Base-by-base conservation (phyloP, 2,113 vertebrate species). In the Plecturocebus donacophilus region DNA sequence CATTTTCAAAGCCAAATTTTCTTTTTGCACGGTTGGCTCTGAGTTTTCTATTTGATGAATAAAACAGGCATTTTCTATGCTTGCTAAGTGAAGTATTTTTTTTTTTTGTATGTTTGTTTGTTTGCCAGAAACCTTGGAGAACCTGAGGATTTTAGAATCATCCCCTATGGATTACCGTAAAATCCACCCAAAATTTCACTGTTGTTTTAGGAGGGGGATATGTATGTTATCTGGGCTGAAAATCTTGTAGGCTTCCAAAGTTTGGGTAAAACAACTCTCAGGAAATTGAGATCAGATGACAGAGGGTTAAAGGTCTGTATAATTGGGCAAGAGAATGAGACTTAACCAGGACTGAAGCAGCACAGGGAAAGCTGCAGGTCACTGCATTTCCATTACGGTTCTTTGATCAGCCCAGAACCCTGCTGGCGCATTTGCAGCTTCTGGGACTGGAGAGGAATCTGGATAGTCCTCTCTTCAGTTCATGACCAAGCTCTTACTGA, bases 21-120 rank as follows among this genome's bases (percentile, higher is more conserved):
- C 49, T 64, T 30, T 88, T 95, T 87, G 92, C 20, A 68, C 40
- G 9, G 25, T 45, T 85, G 49, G 20, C 66, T 90, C 30, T 82
- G 56, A 85, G 3, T 61, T 95, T 95, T 87, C 61, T 54, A 54
- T 84, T 93, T 90, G 83, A 71, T 76, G 23, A 96, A 83, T 47
- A 80, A 91, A 89, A 14, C 4, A 42, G 5, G 20, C 5, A 16
- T 23, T 54, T 83, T 25, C 14, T 84, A 68, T 49, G 23, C 9
- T 82, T 77, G 21, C 23, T 81, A 82, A 88, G 80, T 38, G 75
- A 92, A 96, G 42, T 38, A 17, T 42, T 87, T 70, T 47, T 56
- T 56, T 8, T 23, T 5, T 64, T 86, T 64, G n/a, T 86, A 45
- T 84, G 6, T 85, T 49, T 54, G 4, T 75, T 61, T 54, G 13